Base-by-base conservation (phyloP, 2,888 invertebrate genomes). In the Pachydiplax longipennis region DNA sequence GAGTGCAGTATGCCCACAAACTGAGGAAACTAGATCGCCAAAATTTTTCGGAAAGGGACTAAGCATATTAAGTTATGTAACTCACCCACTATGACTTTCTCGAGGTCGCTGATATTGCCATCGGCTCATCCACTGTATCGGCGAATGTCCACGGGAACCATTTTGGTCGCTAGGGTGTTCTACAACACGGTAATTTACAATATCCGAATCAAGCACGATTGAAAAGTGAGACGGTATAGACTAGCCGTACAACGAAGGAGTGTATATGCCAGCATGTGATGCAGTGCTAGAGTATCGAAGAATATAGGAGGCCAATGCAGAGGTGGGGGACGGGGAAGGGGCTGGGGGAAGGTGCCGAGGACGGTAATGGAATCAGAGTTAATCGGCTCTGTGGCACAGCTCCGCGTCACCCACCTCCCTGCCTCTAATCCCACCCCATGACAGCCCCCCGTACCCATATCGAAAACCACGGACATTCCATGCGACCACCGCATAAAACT, bases 301-400 rank as follows among this genome's bases (percentile, higher is more conserved):
- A n/a, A 48, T 82, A 48, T 58, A 35, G 53, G 53, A n/a, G 83
- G 25, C 83, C 53, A 44, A 53, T 58, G 83, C 58, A 58, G 83
- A 58, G 82, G 83, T 61, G 61, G 35, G 58, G 65, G n/a, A n/a
- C 6, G 22, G 61, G n/a, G 61, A n/a, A 22, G 22, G 61, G 61
- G n/a, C 22, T 18, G n/a, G 31, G 73, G 73, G 73, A 31, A 73
- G 73, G 73, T 73, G 73, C 13, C 25, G 73, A 73, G 73, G 65
- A 13, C 65, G 10, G 87, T 87, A 87, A 87, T 87, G 87, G 87
- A 87, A 87, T 87, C 87, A 87, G 87, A 87, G 61, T 87, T 87
- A 87, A 87, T 87, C 87, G 87, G 87, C 87, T 87, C 87, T 87
- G 87, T 37, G 61, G 87, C 58, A 61, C 13, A 73, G 73, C 61